Conservation (phyloP, 1,140 invertebrate genomes). For the Polyergus mexicanus region DNA sequence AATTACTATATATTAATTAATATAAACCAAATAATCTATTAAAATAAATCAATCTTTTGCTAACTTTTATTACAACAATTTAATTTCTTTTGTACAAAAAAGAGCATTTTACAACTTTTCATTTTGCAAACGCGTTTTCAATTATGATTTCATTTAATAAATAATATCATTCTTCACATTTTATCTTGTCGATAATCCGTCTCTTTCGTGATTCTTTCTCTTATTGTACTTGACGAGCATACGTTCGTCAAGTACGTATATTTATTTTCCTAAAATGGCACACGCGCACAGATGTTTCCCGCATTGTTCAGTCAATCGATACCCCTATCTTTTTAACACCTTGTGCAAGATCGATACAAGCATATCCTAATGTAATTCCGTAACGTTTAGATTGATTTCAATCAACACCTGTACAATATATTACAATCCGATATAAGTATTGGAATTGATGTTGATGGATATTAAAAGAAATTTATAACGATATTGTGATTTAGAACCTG, state of each 20-base stretch:
- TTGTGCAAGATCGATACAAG: background rate
- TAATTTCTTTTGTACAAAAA: slow-evolving; percentile 67
- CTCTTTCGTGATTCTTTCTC: slow-evolving; percentile 28
- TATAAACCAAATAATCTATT: background rate
- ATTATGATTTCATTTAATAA: slow-evolving; percentile 26
- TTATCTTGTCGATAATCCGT: slow-evolving; percentile 30
- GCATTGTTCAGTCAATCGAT: background rate
- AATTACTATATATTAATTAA: background rate
- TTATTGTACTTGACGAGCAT: slow-evolving; percentile 1
- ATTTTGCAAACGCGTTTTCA: slow-evolving; percentile 32
- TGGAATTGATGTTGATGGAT: slow-evolving; percentile 5
- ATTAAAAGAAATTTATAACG: background rate
- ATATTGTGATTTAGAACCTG: slow-evolving; percentile 1
- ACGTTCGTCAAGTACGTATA: background rate
- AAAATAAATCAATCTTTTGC: slow-evolving; percentile 18
- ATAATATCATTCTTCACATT: slow-evolving; percentile 8
- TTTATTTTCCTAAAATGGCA: slow-evolving; percentile 17
- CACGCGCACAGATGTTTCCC: background rate
- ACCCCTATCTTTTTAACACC: background rate
- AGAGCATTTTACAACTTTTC: slow-evolving; percentile 66
- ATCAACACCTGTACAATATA: background rate
- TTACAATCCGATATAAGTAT: background rate
- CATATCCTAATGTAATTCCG: background rate
- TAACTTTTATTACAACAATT: slow-evolving; percentile 70
- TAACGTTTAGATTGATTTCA: background rate